These are phyloP conservation scores for Brotula barbata DNA, from an alignment of 2,797 vertebrate species.

Conservation along the genomic window DNA sequence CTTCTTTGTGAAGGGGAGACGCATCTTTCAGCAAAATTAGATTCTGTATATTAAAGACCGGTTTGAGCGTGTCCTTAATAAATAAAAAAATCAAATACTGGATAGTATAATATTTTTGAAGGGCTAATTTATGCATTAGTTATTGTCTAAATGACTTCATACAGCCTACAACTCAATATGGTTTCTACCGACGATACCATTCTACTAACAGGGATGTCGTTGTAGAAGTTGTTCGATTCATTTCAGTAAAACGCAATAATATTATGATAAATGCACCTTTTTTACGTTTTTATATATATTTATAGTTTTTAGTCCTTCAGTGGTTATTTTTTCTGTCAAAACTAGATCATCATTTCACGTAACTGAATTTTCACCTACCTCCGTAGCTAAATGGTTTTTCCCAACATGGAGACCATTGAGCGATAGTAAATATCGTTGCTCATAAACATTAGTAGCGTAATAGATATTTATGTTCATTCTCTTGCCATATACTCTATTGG, in stretches of 20 bases:
- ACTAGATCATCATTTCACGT: neutral
- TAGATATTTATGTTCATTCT: neutral
- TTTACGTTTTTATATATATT: no score
- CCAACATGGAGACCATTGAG: conserved; percentile 76
- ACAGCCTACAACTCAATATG: conserved; percentile 15
- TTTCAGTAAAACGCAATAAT: neutral
- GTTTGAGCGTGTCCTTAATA: no score
- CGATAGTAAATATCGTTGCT: conserved; percentile 74
- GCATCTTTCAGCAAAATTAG: no score
- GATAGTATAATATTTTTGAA: accelerated
- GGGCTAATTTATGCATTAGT: accelerated
- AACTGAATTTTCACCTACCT: neutral
- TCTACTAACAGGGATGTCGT: neutral
- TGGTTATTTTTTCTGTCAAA: neutral
- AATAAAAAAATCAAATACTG: accelerated
- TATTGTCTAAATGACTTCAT: neutral
- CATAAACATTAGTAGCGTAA: conserved; percentile 24
- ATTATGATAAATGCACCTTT: no score
- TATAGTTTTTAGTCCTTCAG: neutral
- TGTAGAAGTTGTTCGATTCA: accelerated
- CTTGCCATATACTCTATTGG: accelerated
- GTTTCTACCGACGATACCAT: conserved; percentile 63
- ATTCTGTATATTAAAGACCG: no score
- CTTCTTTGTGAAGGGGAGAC: neutral
- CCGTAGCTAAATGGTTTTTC: conserved; percentile 52